phyloP scores from a whole-genome alignment of 2,113 vertebrate genomes.

The Epinephelus cyanopodus region DNA sequence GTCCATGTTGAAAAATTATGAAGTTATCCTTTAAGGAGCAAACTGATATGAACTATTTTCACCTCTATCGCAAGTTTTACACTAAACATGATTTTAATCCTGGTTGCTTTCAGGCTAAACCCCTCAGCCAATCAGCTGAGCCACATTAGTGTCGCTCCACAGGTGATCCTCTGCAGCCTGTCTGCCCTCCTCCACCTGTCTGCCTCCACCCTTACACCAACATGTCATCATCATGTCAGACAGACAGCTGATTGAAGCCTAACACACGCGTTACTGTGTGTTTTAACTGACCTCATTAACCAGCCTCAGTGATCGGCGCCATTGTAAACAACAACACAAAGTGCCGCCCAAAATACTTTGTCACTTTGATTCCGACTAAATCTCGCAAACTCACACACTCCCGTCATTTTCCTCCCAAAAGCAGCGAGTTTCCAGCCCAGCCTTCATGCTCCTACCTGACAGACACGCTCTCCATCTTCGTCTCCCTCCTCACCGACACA shows the following conservation, averaged over 20 bases:
- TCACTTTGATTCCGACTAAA: neutral
- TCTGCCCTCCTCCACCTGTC: neutral
- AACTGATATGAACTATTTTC: no score
- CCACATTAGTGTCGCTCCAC: neutral
- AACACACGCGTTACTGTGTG: neutral
- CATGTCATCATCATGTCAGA: neutral
- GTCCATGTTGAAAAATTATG: no score
- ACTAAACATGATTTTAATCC: no score
- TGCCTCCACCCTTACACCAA: neutral
- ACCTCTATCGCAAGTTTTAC: no score
- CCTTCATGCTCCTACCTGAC: constrained; percentile 36
- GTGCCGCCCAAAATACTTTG: neutral
- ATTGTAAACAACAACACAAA: constrained; percentile 9
- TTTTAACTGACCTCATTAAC: constrained; percentile 9
- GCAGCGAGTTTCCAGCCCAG: neutral
- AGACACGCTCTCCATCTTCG: neutral
- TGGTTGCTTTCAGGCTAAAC: no score
- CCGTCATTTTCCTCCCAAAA: fast-evolving
- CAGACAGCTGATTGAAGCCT: neutral
- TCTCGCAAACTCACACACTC: fast-evolving
- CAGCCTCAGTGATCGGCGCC: constrained; percentile 23
- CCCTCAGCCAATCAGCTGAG: constrained; percentile 5
- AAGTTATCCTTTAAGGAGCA: no score
- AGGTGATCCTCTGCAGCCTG: constrained; percentile 7
- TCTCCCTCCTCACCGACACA: neutral